These are phyloP conservation scores for Glaucidium brasilianum DNA, from an alignment of 2,113 vertebrate genomes.

Conservation along the genomic window DNA sequence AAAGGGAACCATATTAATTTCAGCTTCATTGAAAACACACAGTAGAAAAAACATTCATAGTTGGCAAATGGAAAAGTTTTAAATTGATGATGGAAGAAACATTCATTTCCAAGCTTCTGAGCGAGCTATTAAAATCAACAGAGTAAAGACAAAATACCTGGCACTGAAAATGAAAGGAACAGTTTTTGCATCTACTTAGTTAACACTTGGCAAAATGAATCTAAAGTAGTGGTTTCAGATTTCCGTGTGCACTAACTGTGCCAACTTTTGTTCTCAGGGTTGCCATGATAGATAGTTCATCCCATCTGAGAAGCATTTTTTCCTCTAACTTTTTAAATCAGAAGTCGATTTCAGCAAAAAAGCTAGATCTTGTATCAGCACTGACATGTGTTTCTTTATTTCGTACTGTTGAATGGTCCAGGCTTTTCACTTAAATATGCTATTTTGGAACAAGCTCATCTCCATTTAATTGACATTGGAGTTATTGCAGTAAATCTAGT, in stretches of 20 bases:
- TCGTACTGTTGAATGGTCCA: neutral
- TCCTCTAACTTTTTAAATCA: constrained; percentile 1
- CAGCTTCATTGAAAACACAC: constrained; percentile 36
- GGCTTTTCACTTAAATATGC: neutral
- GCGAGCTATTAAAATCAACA: constrained; percentile 63
- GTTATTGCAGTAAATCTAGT: neutral
- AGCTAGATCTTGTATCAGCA: neutral
- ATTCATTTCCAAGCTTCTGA: constrained; percentile 59
- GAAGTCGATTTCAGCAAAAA: constrained; percentile 36
- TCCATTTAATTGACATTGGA: neutral
- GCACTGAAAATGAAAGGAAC: constrained; percentile 59
- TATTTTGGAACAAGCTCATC: neutral
- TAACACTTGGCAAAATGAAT: constrained; percentile 63
- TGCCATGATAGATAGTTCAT: neutral
- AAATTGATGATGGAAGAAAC: constrained; percentile 58
- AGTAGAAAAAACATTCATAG: neutral
- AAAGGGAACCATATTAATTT: constrained; percentile 53
- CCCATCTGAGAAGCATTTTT: neutral
- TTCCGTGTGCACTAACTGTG: constrained; percentile 24
- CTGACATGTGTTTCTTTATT: neutral
- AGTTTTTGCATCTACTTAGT: constrained; percentile 60
- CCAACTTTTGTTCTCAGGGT: neutral
- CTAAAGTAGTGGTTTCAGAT: constrained; percentile 42
- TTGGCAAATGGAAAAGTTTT: constrained; percentile 47
- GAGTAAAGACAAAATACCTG: constrained; percentile 70